Conservation (phyloP, 2,888 invertebrate species). For the Tanypteryx hageni region DNA sequence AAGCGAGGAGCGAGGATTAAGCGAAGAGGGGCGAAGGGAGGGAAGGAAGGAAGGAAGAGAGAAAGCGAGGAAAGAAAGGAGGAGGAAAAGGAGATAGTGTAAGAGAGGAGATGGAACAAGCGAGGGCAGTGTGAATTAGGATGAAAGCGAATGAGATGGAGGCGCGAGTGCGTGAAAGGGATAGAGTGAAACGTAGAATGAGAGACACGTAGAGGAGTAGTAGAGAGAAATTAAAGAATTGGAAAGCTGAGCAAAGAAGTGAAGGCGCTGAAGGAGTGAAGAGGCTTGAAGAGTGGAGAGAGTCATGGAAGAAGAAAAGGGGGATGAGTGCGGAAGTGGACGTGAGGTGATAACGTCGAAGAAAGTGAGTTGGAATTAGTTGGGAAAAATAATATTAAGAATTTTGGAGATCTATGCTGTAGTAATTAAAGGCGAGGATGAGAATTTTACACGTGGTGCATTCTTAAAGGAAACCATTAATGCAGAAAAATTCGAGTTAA, state of each 20-base stretch:
- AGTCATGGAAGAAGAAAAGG: background rate
- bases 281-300: background rate
- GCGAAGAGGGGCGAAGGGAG: no score
- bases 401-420: background rate
- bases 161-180: background rate
- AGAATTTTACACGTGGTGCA: no score
- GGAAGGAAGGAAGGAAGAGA: background rate
- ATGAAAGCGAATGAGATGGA: background rate
- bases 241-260: background rate
- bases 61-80: background rate
- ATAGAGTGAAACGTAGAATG: background rate
- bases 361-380: background rate
- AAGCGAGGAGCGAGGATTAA: no score
- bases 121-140: background rate
- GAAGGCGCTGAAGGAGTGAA: background rate
- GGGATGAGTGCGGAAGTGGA: background rate
- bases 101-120: background rate
- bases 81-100: background rate
- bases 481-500: no score
- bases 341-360: background rate
- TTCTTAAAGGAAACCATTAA: no score
- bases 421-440: no score
- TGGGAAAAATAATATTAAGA: background rate
- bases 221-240: background rate
- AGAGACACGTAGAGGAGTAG: background rate